A percentile compares a stretch with the other conserved stretches of the same genome.
phyloP scores from a whole-genome alignment of 2,113 vertebrate genomes.

The Aythya baeri region DNA sequence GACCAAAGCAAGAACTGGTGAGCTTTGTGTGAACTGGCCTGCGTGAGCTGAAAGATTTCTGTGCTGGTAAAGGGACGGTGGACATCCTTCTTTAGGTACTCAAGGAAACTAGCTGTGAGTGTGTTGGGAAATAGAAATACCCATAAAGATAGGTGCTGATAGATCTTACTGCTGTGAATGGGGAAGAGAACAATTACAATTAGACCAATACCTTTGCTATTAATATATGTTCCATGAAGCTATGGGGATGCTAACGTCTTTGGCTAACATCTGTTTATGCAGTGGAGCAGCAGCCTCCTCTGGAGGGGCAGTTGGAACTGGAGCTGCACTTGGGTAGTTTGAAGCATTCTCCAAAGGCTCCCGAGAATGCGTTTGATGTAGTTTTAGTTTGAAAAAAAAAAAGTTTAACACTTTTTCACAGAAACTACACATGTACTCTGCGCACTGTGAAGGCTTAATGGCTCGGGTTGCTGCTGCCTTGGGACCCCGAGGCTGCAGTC shows the following conservation, averaged over 20 bases:
- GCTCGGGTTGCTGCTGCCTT: not conserved
- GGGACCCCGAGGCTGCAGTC: not conserved
- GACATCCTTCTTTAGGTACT: not conserved
- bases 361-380: not conserved
- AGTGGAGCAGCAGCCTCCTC: not conserved
- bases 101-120: not conserved
- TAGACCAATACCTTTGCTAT: not conserved
- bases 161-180: not conserved
- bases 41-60: not conserved
- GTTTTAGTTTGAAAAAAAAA: not conserved
- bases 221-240: not conserved
- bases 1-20: not conserved
- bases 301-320: not conserved
- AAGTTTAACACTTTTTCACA: not conserved
- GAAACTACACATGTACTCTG: not conserved
- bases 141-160: not conserved
- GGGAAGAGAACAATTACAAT: not conserved
- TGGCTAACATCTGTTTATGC: not conserved
- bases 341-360: constrained; percentile 33
- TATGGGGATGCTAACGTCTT: not conserved
- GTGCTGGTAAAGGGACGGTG: not conserved
- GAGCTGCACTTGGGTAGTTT: not conserved
- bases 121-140: not conserved
- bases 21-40: not conserved
- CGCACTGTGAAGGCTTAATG: not conserved